Base-by-base conservation (phyloP, 2,113 vertebrate species). In the Brachionichthys hirsutus region DNA sequence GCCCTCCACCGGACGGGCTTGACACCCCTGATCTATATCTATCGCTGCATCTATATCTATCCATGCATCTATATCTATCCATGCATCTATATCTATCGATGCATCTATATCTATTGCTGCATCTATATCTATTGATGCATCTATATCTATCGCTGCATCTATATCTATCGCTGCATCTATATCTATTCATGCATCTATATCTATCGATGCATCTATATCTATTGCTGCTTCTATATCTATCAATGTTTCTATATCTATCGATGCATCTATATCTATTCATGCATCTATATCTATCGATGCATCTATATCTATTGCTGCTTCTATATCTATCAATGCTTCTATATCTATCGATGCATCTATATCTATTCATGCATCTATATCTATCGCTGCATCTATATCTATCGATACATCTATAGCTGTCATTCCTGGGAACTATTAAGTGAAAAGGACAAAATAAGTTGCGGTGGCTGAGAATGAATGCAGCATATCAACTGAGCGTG, bases 371-470 rank as follows among this genome's bases (percentile, higher is more conserved):
- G 34, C 6, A 9, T 12, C 59, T 1, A 12, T 9, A 20, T 38
- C 30, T 6, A 6, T 73, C 58, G 34, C 41, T 70, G 47, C 40
- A 30, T 53, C 24, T 8, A 30, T 30, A 19, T 38, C 24, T 6
- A 6, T 76, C 57, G 38, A 44, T 73, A 46, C 40, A 24, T 53
- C n/a, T n/a, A n/a, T n/a, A n/a, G n/a, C n/a, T 30, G 24, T 30
- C 24, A 43, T 17, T 17, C 48, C 40, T 48, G 13, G 12, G 10
- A 30, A 38, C 67, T 45, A n/a, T 58, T 9, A 15, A 49, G 50
- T 41, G 13, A 52, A 72, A 69, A 41, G 2, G 30, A 13, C 22
- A 67, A 20, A 47, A 64, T 24, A 62, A 24, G 47, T 50, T 66
- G 18, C 14, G 41, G 20, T 19, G 20, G 55, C 34, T 54, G 62